Conservation (phyloP, 2,797 vertebrate species). For the Sebastes wilsoni region DNA sequence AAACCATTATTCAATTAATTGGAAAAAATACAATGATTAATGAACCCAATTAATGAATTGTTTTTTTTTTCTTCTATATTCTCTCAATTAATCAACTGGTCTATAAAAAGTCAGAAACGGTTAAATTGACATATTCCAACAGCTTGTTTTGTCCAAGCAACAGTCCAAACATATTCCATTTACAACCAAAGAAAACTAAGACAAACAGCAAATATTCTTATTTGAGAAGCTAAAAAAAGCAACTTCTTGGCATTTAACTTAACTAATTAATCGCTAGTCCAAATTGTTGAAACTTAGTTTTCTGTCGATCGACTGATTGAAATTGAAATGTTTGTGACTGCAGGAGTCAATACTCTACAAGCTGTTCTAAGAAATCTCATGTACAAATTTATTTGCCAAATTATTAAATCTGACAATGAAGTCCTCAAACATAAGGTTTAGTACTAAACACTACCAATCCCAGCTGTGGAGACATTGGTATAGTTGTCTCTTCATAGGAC, state of each 20-base stretch:
- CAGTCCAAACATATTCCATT: neutral
- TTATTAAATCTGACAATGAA: neutral
- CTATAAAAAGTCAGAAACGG: neutral
- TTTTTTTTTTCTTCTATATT: neutral
- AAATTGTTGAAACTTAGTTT: too few species aligned
- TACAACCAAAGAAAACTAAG: neutral
- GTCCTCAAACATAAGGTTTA: neutral
- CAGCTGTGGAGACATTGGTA: neutral
- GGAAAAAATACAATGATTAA: neutral
- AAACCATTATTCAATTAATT: neutral
- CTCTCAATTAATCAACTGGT: neutral
- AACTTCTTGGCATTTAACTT: neutral
- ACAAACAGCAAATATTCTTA: neutral
- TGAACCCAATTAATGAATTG: neutral
- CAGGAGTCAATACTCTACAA: too few species aligned
- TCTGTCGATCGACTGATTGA: neutral
- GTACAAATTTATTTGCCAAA: neutral
- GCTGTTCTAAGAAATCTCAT: neutral
- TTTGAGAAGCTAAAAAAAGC: neutral
- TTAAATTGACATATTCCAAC: too few species aligned
- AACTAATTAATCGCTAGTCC: too few species aligned
- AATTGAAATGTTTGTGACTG: too few species aligned
- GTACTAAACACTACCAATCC: neutral
- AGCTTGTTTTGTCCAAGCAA: neutral
- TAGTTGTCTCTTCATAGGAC: neutral